These are phyloP conservation scores for Eudorcas thomsonii DNA, from an alignment of 2,113 vertebrate species.

Conservation along the genomic window DNA sequence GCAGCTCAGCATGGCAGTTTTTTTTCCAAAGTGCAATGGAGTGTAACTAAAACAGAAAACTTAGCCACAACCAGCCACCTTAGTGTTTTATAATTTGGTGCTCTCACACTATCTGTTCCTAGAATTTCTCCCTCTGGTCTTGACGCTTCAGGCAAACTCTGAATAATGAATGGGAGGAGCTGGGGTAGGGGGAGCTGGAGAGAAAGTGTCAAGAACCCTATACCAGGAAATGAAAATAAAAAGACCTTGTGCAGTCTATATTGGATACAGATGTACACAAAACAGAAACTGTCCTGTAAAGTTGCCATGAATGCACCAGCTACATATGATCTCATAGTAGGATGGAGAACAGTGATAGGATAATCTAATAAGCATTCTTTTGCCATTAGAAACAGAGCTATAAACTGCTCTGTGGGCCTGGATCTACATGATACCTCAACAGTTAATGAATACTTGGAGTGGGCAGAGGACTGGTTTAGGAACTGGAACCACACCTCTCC, in stretches of 20 bases:
- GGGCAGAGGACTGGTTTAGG: not conserved
- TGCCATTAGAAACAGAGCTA: constrained; percentile 8
- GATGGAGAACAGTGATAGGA: not conserved
- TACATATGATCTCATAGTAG: not conserved
- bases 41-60: constrained; percentile 28
- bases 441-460: not conserved
- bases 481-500: not conserved
- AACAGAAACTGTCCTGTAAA: constrained; percentile 13
- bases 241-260: not conserved
- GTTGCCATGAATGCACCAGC: constrained; percentile 45
- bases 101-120: not conserved
- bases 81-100: constrained; percentile 49
- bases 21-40: constrained; percentile 32
- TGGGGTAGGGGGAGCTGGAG: not conserved
- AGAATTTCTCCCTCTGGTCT: constrained; percentile 13
- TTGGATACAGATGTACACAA: constrained; percentile 56
- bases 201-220: constrained; percentile 50
- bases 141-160: constrained; percentile 49
- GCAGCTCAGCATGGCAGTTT: constrained; percentile 29
- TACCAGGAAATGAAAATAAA: constrained; percentile 49
- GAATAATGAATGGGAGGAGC: constrained; percentile 36
- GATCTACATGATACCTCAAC: not conserved
- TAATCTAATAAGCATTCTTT: constrained; percentile 46
- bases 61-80: constrained; percentile 10
- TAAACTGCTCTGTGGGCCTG: not conserved